Conservation (phyloP, 2,797 vertebrate species). For the Lepidocolaptes lacrymiger region DNA sequence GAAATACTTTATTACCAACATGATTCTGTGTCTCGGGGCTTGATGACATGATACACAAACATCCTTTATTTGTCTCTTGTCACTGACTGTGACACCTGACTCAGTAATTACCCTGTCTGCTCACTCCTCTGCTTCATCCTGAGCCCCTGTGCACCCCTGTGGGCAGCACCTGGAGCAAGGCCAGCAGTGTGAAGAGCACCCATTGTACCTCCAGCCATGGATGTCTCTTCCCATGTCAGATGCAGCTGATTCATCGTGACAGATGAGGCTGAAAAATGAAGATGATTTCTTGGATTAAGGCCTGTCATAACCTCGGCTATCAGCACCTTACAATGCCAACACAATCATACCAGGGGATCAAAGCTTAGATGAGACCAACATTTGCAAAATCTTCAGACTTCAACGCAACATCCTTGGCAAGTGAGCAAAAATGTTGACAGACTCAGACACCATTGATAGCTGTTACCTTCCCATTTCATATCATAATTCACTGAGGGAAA, state of each 20-base stretch:
- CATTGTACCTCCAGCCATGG: background rate
- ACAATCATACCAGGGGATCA: background rate
- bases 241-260: background rate
- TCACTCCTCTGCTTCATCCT: background rate
- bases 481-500: background rate
- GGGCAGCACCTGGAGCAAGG: background rate
- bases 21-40: background rate
- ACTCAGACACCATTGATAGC: background rate
- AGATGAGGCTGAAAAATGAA: background rate
- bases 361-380: background rate
- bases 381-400: background rate
- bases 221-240: background rate
- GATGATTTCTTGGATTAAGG: background rate
- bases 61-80: constrained; percentile 15
- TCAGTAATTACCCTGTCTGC: background rate
- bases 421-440: background rate
- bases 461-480: background rate
- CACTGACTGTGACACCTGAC: background rate
- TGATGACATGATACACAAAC: background rate
- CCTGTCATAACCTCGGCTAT: background rate
- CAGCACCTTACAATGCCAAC: background rate
- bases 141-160: background rate
- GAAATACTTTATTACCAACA: constrained; percentile 30
- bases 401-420: background rate
- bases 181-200: background rate